Percentiles rank a stretch among this genome's conserved stretches.
These are phyloP conservation scores for Schlechtendalia chinensis DNA, from an alignment of 1,140 invertebrate genomes.

Conservation along the genomic window DNA sequence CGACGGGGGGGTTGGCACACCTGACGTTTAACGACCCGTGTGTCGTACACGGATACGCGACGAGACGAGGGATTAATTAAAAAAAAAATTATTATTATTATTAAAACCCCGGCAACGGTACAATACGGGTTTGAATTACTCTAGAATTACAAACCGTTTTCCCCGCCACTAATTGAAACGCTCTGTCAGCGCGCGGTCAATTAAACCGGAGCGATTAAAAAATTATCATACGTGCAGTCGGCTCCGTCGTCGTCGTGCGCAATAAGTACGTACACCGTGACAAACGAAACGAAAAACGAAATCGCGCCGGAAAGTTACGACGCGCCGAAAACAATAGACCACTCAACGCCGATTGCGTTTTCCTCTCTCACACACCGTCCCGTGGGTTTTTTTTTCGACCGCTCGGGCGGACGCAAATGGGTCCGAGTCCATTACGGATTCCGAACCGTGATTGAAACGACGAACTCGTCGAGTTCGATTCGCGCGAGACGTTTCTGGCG, in stretches of 20 bases:
- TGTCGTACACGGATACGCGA: not conserved
- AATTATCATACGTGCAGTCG: slow-evolving; percentile 20
- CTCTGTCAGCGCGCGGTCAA: not conserved
- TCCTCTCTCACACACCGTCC: too few relatives aligned
- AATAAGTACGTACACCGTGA: not conserved
- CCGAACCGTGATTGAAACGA: too few relatives aligned
- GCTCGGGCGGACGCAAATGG: slow-evolving; percentile 5
- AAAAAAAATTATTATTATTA: slow-evolving; percentile 23
- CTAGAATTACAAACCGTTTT: slow-evolving; percentile 15
- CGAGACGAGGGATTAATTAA: slow-evolving; percentile 47
- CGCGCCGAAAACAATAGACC: slow-evolving; percentile 24
- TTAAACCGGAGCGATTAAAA: slow-evolving; percentile 32
- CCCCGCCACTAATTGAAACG: slow-evolving; percentile 31
- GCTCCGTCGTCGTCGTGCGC: not conserved
- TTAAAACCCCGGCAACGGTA: too few relatives aligned
- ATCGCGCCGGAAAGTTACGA: too few relatives aligned
- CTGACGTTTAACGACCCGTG: slow-evolving; percentile 12
- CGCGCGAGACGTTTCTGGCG: too few relatives aligned
- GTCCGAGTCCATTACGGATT: slow-evolving; percentile 45
- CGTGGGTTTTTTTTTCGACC: slow-evolving; percentile 19
- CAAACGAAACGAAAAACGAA: not conserved
- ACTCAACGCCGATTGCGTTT: slow-evolving; percentile 43
- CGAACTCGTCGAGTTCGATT: too few relatives aligned
- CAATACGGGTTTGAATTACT: slow-evolving; percentile 32
- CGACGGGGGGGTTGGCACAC: slow-evolving; percentile 16